These are phyloP conservation scores for Drosophila bipectinata DNA, from an alignment of 1,140 invertebrate genomes.

Conservation along the genomic window DNA sequence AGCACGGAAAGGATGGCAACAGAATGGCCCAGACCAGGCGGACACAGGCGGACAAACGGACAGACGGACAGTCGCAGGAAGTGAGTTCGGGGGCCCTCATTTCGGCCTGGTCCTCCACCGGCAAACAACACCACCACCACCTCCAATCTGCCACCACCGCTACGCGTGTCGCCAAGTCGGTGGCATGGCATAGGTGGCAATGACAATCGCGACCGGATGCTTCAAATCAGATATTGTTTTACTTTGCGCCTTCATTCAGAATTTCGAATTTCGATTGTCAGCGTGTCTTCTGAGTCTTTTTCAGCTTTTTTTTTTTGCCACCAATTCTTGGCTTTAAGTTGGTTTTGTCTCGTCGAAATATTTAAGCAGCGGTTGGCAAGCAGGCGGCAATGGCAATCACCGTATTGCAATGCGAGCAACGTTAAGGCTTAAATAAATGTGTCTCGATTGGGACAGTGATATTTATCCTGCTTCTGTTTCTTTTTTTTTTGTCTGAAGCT, in stretches of 20 bases:
- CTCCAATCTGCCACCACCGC: conserved; percentile 16
- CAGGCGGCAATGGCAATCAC: conserved; percentile 46
- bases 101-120: conserved; percentile 16
- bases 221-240: conserved; percentile 83
- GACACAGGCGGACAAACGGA: conserved; percentile 8
- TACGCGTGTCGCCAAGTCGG: conserved; percentile 48
- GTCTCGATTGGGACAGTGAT: conserved; percentile 56
- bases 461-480: conserved; percentile 30
- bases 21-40: conserved; percentile 44
- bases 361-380: conserved; percentile 44
- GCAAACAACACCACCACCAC: conserved; percentile 15
- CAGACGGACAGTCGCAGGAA: conserved; percentile 55
- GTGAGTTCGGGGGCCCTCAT: conserved; percentile 64
- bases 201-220: conserved; percentile 82
- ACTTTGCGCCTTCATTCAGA: conserved; percentile 80
- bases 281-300: conserved; percentile 72
- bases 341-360: conserved; percentile 65
- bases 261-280: conserved; percentile 80
- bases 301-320: conserved; percentile 6
- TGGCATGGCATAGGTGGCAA: conserved; percentile 76
- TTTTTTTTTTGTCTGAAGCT: conserved; percentile 9
- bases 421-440: conserved; percentile 77
- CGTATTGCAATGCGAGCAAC: conserved; percentile 71
- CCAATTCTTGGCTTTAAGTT: conserved; percentile 18
- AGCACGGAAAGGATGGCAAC: conserved; percentile 38